Base-by-base conservation (phyloP, 92 coral and sea anemone genomes). In the Paragorgia papillata region DNA sequence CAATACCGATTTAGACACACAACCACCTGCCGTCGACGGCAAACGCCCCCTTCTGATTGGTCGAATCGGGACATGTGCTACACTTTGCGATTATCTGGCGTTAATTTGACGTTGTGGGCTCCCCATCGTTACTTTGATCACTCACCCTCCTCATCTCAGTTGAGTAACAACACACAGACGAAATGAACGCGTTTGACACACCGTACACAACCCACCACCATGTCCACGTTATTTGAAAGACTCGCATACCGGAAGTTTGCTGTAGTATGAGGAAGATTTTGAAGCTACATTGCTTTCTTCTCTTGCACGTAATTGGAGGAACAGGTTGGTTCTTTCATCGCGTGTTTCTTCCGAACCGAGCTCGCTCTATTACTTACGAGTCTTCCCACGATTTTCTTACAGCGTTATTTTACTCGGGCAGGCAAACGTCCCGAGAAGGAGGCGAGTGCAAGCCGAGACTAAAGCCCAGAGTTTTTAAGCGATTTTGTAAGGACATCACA, bases 381-480 rank as follows among this genome's bases (percentile, higher is more conserved):
- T 19, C 10, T 40, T 71, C 10, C 39, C n/a, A n/a, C 57, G 35
- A 41, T 21, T 34, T 75, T 39, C 29, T 28, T 34, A 41, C 60
- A 89, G 90, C 84, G 74, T 90, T 87, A 26, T 87, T 46, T 26
- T 79, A 81, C 61, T 88, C 89, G 64, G 90, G 83, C 33, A 80
- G 99, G 28, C 84, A 91, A 39, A 84, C 82, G 66, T 91, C 99
- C 12, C 82, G 92, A 30, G 99, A 95, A 61, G 92, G 90, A 37
- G 66, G 86, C 37, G 40, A 71, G n/a, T 95, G 99, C 66, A 81
- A 67, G 19, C 86, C 92, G 27, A 60, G 97, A 25, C 87, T 95
- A 19, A 80, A 34, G 31, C 53, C 70, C 30, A 83, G 74, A 48
- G 79, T 95, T 27, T 86, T 17, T 50, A 62, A 57, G 37, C 49